Base-by-base conservation (phyloP, 2,888 invertebrate species). In the Parasteatoda lunata region DNA sequence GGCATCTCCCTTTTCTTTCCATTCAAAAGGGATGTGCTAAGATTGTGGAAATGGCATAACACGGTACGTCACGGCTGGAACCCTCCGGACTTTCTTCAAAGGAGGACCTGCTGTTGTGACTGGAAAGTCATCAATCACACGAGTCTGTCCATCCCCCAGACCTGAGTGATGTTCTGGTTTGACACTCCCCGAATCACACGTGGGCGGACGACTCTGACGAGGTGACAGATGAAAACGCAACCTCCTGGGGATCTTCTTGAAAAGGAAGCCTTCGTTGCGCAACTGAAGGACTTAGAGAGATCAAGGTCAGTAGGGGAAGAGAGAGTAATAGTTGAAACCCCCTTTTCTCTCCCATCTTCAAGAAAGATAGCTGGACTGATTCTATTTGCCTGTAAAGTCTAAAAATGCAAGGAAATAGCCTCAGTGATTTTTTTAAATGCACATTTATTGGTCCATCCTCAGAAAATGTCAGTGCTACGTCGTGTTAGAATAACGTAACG, bases 121-220 rank as follows among this genome's bases (percentile, higher is more conserved):
- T 66, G 77, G 72, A 77, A 77, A 77, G 45, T 65, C 8, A 77
- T 84, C 65, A 84, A 84, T 84, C 77, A 84, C 13, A 9, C 11
- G 45, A 51, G 73, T 48, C 52, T 8, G 64, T 45, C 45, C 82
- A 47, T 77, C 82, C 70, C 65, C 30, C 54, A 73, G 73, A 81
- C 66, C 65, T 72, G 45, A 73, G 59, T 49, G n/a, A 51, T 64
- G 48, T 72, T 76, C 70, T 49, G 48, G 49, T 76, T 9, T 66
- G 80, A 73, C 66, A 80, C 82, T 49, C 82, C 66, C 72, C n/a
- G 15, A 15, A 47, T 47, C n/a, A 30, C 73, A 49, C 52, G 66
- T 47, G 54, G 66, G 72, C 15, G 64, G 52, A 59, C 9, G 65
- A 70, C 49, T 71, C 59, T 78, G 78, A 78, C 69, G 48, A 48